phyloP scores from a whole-genome alignment of 53 echinoderm and acorn worm genomes.

The Mesocentrotus franciscanus region DNA sequence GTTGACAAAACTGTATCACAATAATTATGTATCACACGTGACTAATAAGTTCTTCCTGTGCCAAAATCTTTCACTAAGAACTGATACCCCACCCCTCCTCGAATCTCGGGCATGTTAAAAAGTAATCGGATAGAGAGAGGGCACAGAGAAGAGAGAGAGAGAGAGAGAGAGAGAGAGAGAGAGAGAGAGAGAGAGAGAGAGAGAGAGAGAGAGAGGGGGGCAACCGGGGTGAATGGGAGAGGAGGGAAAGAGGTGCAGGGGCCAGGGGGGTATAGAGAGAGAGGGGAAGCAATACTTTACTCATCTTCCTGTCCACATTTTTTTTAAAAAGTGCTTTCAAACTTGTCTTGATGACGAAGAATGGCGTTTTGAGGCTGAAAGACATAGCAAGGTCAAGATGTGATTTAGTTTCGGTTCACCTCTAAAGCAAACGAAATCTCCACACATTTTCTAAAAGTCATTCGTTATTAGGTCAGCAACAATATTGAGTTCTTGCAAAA shows the following conservation, averaged over 20 bases:
- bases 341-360: not conserved
- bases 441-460: too few relatives aligned
- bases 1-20: too few relatives aligned
- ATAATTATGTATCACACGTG: not conserved
- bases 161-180: not conserved
- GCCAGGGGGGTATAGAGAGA: not conserved
- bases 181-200: too few relatives aligned
- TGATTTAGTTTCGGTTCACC: too few relatives aligned
- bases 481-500: too few relatives aligned
- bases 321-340: not conserved
- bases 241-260: not conserved
- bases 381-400: not conserved
- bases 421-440: too few relatives aligned
- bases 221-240: too few relatives aligned
- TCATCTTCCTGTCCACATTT: not conserved
- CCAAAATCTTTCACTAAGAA: not conserved
- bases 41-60: not conserved
- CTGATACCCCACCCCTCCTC: not conserved
- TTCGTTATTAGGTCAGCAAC: too few relatives aligned
- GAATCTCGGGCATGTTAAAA: not conserved
- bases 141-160: not conserved
- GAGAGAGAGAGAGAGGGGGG: too few relatives aligned
- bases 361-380: not conserved
- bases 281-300: not conserved
- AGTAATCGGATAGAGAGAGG: too few relatives aligned